Percentiles rank a stretch among this genome's conserved stretches.
Conservation (phyloP, 2,888 invertebrate genomes). For the Fragum sueziense region DNA sequence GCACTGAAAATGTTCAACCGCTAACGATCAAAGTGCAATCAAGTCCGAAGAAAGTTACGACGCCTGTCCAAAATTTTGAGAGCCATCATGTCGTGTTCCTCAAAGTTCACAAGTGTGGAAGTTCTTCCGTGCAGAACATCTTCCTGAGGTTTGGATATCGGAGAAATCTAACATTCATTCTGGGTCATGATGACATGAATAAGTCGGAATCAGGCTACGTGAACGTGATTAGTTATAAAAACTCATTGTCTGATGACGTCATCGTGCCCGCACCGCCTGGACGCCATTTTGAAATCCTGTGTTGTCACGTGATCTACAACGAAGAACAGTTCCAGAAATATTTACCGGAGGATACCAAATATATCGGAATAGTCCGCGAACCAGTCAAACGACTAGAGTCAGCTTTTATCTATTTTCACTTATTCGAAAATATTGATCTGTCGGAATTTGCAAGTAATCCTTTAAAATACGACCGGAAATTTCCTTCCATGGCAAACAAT, state of each 20-base stretch:
- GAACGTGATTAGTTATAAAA: conserved; percentile 54
- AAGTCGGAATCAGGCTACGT: conserved; percentile 30
- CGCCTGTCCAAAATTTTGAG: conserved; percentile 9
- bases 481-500: conserved; percentile 53
- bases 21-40: background rate
- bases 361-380: conserved; percentile 64
- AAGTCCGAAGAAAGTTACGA: background rate
- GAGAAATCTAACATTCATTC: conserved; percentile 57
- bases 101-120: conserved; percentile 66
- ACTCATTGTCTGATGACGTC: conserved; percentile 29
- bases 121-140: conserved; percentile 62
- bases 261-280: conserved; percentile 59
- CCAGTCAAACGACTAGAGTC: conserved; percentile 60
- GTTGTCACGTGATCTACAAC: conserved; percentile 64
- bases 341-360: conserved; percentile 57
- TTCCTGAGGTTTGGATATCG: conserved; percentile 59
- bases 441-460: conserved; percentile 50
- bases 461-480: conserved; percentile 27
- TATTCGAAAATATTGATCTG: conserved; percentile 33
- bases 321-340: conserved; percentile 47
- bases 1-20: background rate
- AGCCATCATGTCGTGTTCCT: conserved; percentile 59
- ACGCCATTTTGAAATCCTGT: conserved; percentile 58
- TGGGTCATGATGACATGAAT: conserved; percentile 45
- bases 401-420: conserved; percentile 48